Conservation (phyloP, 2,113 vertebrate genomes). For the Xiphias gladius region DNA sequence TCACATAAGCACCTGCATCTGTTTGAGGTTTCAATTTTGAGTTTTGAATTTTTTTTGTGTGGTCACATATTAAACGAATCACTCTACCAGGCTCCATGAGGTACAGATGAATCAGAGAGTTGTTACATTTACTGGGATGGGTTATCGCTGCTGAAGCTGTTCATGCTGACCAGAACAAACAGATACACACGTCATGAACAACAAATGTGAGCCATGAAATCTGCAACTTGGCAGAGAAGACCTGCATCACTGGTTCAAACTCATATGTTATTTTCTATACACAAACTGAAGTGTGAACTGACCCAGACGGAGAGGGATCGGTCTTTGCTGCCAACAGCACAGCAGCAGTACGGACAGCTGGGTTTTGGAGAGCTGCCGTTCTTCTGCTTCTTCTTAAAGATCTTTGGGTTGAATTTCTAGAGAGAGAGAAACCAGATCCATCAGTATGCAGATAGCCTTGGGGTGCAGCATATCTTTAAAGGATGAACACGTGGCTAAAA, state of each 20-base stretch:
- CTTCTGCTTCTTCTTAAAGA: constrained; percentile 98
- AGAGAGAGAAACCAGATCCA: constrained; percentile 42
- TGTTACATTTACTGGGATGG: no score
- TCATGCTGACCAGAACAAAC: neutral
- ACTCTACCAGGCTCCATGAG: no score
- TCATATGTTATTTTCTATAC: no score
- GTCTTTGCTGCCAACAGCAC: constrained; percentile 97
- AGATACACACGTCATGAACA: neutral
- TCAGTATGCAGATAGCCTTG: neutral
- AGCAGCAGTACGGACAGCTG: constrained; percentile 97
- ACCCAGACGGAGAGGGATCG: constrained; percentile 99
- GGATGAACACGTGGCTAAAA: neutral
- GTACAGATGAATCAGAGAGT: no score
- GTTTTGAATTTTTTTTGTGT: no score
- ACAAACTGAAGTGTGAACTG: constrained; percentile 54
- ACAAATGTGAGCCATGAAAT: neutral
- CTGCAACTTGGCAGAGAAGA: no score
- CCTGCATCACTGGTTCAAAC: neutral
- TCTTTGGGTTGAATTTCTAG: constrained; percentile 99
- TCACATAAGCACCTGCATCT: no score
- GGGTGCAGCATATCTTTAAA: fast-evolving
- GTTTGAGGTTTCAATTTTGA: no score
- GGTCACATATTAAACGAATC: no score
- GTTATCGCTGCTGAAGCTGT: no score
- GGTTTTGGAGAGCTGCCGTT: constrained; percentile 96